These are phyloP conservation scores for Trissolcus japonicus DNA, from an alignment of 2,888 invertebrate genomes.

Conservation along the genomic window DNA sequence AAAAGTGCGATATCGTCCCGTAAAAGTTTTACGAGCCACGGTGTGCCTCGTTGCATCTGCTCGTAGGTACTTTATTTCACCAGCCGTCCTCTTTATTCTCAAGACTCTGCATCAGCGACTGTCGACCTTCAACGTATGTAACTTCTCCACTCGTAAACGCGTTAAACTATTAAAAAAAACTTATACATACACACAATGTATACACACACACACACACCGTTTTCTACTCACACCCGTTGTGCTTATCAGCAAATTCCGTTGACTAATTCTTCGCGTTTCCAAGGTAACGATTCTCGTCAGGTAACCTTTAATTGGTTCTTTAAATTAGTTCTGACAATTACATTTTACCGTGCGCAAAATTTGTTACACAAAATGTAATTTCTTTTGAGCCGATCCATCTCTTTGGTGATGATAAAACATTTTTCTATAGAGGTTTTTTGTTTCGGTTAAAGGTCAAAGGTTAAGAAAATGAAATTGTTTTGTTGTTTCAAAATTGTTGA, in stretches of 20 bases:
- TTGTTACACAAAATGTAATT: too few species aligned
- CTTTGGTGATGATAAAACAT: too few species aligned
- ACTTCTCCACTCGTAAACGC: constrained; percentile 63
- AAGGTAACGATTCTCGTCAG: too few species aligned
- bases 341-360: too few species aligned
- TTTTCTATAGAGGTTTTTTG: too few species aligned
- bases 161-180: constrained; percentile 52
- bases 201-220: constrained; percentile 10
- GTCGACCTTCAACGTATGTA: constrained; percentile 60
- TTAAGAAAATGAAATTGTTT: too few species aligned
- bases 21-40: constrained; percentile 69
- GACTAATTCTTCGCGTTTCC: too few species aligned
- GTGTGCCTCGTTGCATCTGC: constrained; percentile 67
- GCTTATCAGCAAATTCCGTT: constrained; percentile 6
- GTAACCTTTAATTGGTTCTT: too few species aligned
- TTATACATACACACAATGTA: constrained; percentile 49
- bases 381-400: too few species aligned
- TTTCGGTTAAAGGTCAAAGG: too few species aligned
- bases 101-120: constrained; percentile 55
- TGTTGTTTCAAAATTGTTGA: too few species aligned
- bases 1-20: constrained; percentile 59
- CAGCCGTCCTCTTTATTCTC: constrained; percentile 60
- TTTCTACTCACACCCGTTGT: constrained; percentile 12
- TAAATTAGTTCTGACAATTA: too few species aligned
- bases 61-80: constrained; percentile 63